Evolutionary conservation across 1,140 invertebrate species (phyloP).

Genomic region (Tribolium castaneum): DNA sequence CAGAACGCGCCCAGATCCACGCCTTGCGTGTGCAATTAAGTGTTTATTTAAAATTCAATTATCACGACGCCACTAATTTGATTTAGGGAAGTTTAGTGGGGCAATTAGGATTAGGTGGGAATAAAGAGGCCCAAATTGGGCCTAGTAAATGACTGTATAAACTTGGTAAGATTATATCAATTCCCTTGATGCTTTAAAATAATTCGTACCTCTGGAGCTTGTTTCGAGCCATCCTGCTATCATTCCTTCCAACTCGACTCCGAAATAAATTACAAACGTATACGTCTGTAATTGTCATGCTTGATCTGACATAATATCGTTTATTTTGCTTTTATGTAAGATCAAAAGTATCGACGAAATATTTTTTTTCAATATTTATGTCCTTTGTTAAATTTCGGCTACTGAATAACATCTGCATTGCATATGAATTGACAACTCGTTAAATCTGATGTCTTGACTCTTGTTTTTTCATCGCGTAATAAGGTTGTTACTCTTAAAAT

Average conservation of each 20-base stretch:
- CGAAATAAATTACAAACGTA: slow-evolving; percentile 28
- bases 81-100: slow-evolving; percentile 27
- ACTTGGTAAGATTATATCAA: slow-evolving; percentile 30
- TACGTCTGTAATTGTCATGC: slow-evolving; percentile 33
- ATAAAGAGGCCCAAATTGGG: slow-evolving; percentile 26
- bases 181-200: slow-evolving; percentile 24
- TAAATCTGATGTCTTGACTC: slow-evolving; percentile 22
- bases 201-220: slow-evolving; percentile 22
- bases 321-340: slow-evolving; percentile 22
- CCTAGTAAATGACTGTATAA: slow-evolving; percentile 34
- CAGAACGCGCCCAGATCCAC: neutral
- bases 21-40: slow-evolving; percentile 7
- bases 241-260: neutral
- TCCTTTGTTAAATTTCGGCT: slow-evolving; percentile 35
- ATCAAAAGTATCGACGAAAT: slow-evolving; percentile 30
- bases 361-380: slow-evolving; percentile 27
- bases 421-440: slow-evolving; percentile 25
- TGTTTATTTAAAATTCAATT: slow-evolving; percentile 34
- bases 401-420: slow-evolving; percentile 34
- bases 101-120: slow-evolving; percentile 33
- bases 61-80: slow-evolving; percentile 24
- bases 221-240: slow-evolving; percentile 9
- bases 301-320: slow-evolving; percentile 28
- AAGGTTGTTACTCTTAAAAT: slow-evolving; percentile 31
- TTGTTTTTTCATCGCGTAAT: slow-evolving; percentile 18